Percentiles rank a stretch among this genome's conserved stretches.
Evolutionary conservation across 1,140 invertebrate genomes (phyloP).

Genomic region (Triops longicaudatus): DNA sequence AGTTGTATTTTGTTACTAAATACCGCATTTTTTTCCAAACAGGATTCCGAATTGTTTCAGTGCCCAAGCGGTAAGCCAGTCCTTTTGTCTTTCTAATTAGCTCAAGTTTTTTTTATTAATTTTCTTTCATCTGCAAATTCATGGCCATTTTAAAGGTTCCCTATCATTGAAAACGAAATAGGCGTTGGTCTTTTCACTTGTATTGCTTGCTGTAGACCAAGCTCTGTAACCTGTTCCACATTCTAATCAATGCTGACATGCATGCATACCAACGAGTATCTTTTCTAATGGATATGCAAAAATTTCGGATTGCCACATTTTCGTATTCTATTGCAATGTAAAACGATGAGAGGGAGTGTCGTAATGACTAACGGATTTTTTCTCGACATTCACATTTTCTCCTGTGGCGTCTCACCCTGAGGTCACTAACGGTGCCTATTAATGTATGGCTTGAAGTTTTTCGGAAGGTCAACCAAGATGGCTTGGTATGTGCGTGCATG

Average conservation of each 20-base stretch:
- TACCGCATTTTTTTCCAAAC: not conserved
- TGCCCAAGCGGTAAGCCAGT: slow-evolving; percentile 26
- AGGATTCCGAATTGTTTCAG: slow-evolving; percentile 28
- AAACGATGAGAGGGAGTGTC: not conserved
- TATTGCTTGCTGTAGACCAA: not conserved
- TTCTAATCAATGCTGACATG: not conserved
- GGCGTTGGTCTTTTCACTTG: slow-evolving; percentile 11
- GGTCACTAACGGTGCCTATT: slow-evolving; percentile 2
- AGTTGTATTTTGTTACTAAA: too few species aligned
- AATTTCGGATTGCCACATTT: too few species aligned
- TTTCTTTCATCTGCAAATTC: not conserved
- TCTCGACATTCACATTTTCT: not conserved
- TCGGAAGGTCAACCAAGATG: not conserved
- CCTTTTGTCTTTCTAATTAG: not conserved
- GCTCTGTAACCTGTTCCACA: not conserved
- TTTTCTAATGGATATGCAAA: not conserved
- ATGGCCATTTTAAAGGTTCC: not conserved
- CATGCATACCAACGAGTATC: not conserved
- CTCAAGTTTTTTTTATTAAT: not conserved
- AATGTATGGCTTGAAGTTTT: not conserved
- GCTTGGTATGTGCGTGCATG: not conserved
- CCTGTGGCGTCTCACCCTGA: not conserved
- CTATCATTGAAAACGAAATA: not conserved
- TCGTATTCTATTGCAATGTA: not conserved
- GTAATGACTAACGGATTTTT: not conserved